Base-by-base conservation (phyloP, 2,797 vertebrate species). In the Picus viridis region DNA sequence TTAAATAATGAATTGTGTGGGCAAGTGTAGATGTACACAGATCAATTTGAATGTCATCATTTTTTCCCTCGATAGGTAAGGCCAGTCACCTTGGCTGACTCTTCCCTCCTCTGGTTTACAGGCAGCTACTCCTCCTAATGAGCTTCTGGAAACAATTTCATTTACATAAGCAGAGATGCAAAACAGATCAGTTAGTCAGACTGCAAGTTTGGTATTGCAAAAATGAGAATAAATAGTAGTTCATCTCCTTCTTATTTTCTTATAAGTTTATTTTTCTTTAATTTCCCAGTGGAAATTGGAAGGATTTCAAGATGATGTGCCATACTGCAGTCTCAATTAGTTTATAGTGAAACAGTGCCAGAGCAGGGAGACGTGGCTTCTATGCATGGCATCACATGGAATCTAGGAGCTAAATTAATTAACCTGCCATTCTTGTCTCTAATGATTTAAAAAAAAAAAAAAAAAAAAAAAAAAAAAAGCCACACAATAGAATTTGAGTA, bases 161-260 rank as follows among this genome's bases (percentile, higher is more conserved):
- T 81, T 68, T 89, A 16, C 57, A 16, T 86, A 92, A 89, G 32
- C 78, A 85, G 72, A 92, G 76, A 90, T 93, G 77, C 14, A 95
- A 95, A 94, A 45, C 47, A 41, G 34, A 82, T 82, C 65, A 41
- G 29, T 71, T 91, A 75, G 43, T 79, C 77, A 90, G n/a, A 93
- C 74, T 74, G 20, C 39, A 47, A 18, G 26, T 80, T 89, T 80
- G 54, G 17, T 77, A 81, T 24, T 26, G 32, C 26, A 92, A 85
- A 76, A 69, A 59, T 8, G 8, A 86, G n/a, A 80, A 61, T 45
- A 68, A 71, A 79, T 83, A 89, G 15, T 41, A 80, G 34, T 36
- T 58, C 5, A 69, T 71, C 16, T 83, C 39, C n/a, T 51, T 22
- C 47, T 83, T 43, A 65, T 78, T 89, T 80, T 73, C 16, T 85